Conservation (phyloP, 1,140 invertebrate genomes). For the Drosophila tsacasi region DNA sequence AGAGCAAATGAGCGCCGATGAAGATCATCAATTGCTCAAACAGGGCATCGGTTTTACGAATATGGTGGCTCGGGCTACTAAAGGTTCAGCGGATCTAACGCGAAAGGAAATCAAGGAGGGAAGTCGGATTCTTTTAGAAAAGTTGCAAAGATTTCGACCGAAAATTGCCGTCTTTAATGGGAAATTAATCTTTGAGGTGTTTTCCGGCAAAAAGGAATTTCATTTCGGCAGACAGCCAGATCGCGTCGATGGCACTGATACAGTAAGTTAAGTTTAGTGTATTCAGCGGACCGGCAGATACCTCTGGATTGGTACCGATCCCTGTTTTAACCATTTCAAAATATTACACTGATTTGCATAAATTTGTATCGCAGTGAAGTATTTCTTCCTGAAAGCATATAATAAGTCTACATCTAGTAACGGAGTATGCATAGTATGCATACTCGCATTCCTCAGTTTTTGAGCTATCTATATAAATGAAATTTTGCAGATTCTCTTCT, state of each 20-base stretch:
- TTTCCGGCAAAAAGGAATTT: constrained; percentile 98
- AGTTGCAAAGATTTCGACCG: constrained; percentile 95
- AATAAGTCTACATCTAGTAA: no score
- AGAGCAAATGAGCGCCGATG: constrained; percentile 97
- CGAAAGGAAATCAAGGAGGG: constrained; percentile 99
- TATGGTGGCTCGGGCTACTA: constrained; percentile 97
- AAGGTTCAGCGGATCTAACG: constrained; percentile 97
- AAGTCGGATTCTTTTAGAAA: constrained; percentile 95
- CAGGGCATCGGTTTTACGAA: constrained; percentile 99
- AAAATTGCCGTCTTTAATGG: constrained; percentile 99
- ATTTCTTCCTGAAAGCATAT: no score
- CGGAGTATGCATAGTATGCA: no score
- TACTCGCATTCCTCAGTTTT: no score
- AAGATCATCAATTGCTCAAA: constrained; percentile 96
- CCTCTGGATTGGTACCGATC: background rate
- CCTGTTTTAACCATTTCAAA: background rate
- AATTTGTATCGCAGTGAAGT: no score
- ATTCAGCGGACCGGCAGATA: no score
- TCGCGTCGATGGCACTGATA: constrained; percentile 96
- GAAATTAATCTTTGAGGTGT: constrained; percentile 98
- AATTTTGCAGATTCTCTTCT: background rate
- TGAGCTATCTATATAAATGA: background rate
- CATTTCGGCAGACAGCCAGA: constrained; percentile 98
- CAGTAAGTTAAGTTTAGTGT: constrained; percentile 88
- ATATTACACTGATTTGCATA: no score